phyloP scores from a whole-genome alignment of 2,113 vertebrate species.

The Sciurus niger region DNA sequence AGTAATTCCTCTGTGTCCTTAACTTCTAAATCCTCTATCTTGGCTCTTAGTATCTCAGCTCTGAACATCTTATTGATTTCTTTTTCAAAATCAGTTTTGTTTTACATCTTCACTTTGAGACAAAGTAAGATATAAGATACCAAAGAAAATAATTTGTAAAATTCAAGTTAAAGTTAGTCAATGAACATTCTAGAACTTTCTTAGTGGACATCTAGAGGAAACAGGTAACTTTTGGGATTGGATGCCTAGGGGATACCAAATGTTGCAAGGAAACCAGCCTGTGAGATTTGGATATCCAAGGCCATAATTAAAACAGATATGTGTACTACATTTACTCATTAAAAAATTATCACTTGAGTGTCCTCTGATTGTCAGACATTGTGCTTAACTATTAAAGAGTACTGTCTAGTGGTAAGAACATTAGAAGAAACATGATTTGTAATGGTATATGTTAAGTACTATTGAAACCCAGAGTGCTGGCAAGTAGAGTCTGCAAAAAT shows the following conservation, averaged over 20 bases:
- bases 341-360: not conserved
- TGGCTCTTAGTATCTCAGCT: conserved; percentile 49
- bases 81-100: conserved; percentile 69
- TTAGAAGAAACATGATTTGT: conserved; percentile 1
- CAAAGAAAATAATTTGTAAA: conserved; percentile 44
- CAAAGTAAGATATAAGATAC: conserved; percentile 55
- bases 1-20: conserved; percentile 70
- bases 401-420: not conserved
- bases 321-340: not conserved
- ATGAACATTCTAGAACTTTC: conserved; percentile 53
- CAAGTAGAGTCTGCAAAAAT: too few relatives aligned
- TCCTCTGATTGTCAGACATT: not conserved
- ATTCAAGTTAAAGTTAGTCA: conserved; percentile 50
- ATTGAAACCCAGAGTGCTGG: not conserved
- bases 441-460: conserved; percentile 4
- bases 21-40: conserved; percentile 47
- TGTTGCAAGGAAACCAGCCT: not conserved
- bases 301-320: conserved; percentile 27
- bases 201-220: not conserved
- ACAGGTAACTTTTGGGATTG: not conserved
- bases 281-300: not conserved
- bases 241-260: not conserved
- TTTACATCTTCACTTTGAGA: conserved; percentile 73
- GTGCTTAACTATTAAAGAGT: not conserved
- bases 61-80: conserved; percentile 72